Evolutionary conservation across 2,888 invertebrate genomes (phyloP).

Genomic region (Drosophila formosana): DNA sequence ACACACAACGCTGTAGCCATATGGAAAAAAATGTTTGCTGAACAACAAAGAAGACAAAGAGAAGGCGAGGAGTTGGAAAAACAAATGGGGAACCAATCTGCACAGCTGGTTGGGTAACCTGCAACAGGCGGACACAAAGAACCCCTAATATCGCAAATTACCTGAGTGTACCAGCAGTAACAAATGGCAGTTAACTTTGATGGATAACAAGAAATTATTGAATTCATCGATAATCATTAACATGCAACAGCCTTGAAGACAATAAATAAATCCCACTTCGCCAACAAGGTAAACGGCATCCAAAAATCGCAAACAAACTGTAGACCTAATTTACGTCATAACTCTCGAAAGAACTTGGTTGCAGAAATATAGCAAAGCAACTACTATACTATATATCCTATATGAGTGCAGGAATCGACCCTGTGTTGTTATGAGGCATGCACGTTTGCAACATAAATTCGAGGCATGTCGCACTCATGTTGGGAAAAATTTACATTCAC

Average conservation of each 20-base stretch:
- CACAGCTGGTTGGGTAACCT: constrained; percentile 33
- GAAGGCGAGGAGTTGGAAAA: constrained; percentile 28
- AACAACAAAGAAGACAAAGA: constrained; percentile 47
- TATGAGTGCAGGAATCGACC: neutral
- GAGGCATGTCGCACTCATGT: constrained; percentile 39
- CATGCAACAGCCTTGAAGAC: constrained; percentile 27
- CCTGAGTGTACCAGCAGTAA: constrained; percentile 8
- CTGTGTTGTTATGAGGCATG: constrained; percentile 7
- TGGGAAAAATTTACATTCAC: constrained; percentile 17
- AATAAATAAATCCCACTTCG: constrained; percentile 3
- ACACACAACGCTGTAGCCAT: constrained; percentile 8
- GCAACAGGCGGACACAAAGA: constrained; percentile 4
- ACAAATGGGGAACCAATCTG: constrained; percentile 24
- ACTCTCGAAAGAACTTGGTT: constrained; percentile 5
- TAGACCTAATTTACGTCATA: constrained; percentile 1
- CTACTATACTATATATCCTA: neutral
- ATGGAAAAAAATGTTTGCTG: constrained; percentile 33
- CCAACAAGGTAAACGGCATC: neutral
- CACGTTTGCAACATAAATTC: constrained; percentile 55
- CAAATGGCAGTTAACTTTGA: constrained; percentile 33
- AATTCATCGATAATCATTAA: constrained; percentile 61
- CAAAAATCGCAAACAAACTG: neutral
- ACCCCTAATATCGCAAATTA: constrained; percentile 9
- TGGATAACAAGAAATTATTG: constrained; percentile 63
- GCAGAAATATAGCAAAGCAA: neutral